A percentile compares a stretch with the other conserved stretches of the same genome.
Evolutionary conservation across 2,888 invertebrate genomes (phyloP).

Genomic region (Spodoptera exigua): DNA sequence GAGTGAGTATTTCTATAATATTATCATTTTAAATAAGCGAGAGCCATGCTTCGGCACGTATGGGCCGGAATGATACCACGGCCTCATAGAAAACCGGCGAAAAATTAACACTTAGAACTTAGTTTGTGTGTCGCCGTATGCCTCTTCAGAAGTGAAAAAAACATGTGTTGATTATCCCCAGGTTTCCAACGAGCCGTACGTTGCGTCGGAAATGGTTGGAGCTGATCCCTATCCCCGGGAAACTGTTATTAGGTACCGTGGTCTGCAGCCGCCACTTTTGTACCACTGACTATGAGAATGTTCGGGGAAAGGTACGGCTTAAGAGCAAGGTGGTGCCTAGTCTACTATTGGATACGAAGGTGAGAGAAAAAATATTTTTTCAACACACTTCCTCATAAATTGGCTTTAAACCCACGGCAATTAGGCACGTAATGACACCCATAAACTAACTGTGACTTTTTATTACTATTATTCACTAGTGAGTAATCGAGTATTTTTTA

Average conservation of each 20-base stretch:
- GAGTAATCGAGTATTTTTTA: no score
- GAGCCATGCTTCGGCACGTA: no score
- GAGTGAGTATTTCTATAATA: slow-evolving; percentile 65
- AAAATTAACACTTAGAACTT: background rate
- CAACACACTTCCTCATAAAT: no score
- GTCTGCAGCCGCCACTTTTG: slow-evolving; percentile 78
- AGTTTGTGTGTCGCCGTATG: no score
- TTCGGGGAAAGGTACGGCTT: slow-evolving; percentile 73
- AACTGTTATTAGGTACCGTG: slow-evolving; percentile 60
- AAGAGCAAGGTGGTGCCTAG: slow-evolving; percentile 75
- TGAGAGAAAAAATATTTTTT: no score
- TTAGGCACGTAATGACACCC: no score
- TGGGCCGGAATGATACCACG: no score
- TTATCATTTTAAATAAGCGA: slow-evolving; percentile 1
- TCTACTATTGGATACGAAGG: slow-evolving; percentile 46
- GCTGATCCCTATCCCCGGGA: slow-evolving; percentile 61
- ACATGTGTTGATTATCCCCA: slow-evolving; percentile 45
- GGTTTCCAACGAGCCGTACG: slow-evolving; percentile 74
- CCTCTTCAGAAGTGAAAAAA: no score
- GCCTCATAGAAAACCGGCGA: background rate
- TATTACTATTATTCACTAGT: no score
- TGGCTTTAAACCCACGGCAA: no score
- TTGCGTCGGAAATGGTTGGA: slow-evolving; percentile 74
- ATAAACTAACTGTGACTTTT: no score
- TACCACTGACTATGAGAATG: slow-evolving; percentile 65